A percentile compares a stretch with the other conserved stretches of the same genome.
phyloP scores from a whole-genome alignment of 2,113 vertebrate genomes.

The Podocnemis expansa region DNA sequence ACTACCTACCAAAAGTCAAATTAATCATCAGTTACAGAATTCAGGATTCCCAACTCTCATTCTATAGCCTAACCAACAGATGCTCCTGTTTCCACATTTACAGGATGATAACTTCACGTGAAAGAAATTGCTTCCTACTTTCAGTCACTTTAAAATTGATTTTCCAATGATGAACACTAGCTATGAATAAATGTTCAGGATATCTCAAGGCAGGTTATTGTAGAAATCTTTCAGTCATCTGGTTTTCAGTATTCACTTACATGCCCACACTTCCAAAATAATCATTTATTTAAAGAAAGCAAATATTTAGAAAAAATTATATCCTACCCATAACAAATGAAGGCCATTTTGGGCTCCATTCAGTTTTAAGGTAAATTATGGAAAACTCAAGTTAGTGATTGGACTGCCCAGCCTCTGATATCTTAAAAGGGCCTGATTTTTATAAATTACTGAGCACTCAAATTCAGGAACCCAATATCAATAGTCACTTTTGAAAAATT shows the following conservation, averaged over 20 bases:
- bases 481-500: neutral
- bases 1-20: neutral
- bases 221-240: no score
- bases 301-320: neutral
- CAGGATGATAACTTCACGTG: fast-evolving
- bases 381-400: neutral
- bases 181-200: no score
- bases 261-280: no score
- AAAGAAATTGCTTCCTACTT: neutral
- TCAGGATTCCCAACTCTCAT: fast-evolving
- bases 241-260: no score
- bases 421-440: neutral
- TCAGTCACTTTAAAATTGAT: neutral
- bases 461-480: neutral
- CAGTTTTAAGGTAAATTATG: neutral
- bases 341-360: neutral
- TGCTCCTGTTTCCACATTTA: neutral
- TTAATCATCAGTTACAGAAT: neutral
- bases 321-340: neutral
- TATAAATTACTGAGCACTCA: neutral
- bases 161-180: no score
- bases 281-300: no score
- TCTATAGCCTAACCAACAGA: constrained; percentile 17
- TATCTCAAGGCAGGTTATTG: no score
- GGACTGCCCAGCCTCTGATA: neutral